These are phyloP conservation scores for Chinchilla lanigera DNA, from an alignment of 2,113 vertebrate genomes.

Conservation along the genomic window DNA sequence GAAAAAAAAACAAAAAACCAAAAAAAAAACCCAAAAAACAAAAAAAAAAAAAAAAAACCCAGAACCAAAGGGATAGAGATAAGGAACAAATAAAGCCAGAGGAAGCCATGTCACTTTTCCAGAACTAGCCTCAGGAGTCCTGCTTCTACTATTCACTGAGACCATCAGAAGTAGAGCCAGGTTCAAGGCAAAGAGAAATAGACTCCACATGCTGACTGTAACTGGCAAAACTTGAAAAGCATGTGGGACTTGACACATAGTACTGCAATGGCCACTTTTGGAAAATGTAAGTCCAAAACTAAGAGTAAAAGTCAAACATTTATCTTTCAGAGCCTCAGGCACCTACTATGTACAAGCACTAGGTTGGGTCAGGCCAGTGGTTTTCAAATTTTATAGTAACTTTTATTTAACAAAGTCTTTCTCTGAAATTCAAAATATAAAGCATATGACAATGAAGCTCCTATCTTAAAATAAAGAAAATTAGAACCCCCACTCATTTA, in stretches of 20 bases:
- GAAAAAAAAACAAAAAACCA: no score
- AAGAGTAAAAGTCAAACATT: neutral
- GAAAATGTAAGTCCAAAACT: neutral
- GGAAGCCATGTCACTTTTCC: neutral
- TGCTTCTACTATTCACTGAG: fast-evolving
- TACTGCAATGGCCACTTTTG: neutral
- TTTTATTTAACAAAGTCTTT: neutral
- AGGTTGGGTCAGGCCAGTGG: neutral
- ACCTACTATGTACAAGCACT: neutral
- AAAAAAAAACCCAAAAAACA: no score
- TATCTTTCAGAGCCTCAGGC: neutral
- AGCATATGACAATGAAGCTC: neutral
- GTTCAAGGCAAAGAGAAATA: neutral
- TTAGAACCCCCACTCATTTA: neutral
- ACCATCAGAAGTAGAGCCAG: fast-evolving
- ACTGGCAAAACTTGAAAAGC: neutral
- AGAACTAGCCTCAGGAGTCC: neutral
- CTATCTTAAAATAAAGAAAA: neutral
- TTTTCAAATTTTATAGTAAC: neutral
- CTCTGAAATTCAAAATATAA: neutral
- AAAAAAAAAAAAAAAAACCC: no score
- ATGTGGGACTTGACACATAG: neutral
- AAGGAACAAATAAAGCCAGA: neutral
- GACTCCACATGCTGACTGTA: neutral
- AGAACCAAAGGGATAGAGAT: neutral